Conservation (phyloP, 1,140 invertebrate genomes). For the Grapholita molesta region DNA sequence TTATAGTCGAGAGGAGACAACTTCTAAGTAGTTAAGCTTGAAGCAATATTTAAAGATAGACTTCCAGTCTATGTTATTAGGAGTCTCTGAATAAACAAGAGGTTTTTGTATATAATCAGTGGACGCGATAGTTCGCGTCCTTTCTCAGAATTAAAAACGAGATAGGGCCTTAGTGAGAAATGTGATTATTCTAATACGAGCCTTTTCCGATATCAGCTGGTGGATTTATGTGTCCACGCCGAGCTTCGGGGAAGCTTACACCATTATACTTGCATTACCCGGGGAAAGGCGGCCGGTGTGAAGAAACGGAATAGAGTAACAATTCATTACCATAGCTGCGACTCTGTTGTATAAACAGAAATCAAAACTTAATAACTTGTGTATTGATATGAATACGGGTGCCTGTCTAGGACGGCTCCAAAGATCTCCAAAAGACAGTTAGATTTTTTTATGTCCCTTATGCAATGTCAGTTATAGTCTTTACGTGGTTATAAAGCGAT, state of each 20-base stretch:
- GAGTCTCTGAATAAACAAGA: neutral
- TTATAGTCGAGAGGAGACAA: too few species aligned
- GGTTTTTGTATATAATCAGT: neutral
- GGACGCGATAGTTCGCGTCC: constrained; percentile 51
- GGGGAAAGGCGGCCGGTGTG: neutral
- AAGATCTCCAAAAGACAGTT: too few species aligned
- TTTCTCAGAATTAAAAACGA: constrained; percentile 73
- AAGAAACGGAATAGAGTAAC: neutral
- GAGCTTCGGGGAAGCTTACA: constrained; percentile 1
- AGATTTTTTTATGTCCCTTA: too few species aligned
- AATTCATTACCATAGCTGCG: neutral
- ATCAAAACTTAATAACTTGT: too few species aligned
- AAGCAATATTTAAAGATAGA: too few species aligned
- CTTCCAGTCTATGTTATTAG: neutral
- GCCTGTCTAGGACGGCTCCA: too few species aligned
- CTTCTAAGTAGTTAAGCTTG: too few species aligned
- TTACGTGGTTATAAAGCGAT: too few species aligned
- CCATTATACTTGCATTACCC: constrained; percentile 4
- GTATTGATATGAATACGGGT: too few species aligned
- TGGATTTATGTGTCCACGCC: neutral
- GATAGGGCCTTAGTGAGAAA: constrained; percentile 64
- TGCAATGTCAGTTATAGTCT: too few species aligned
- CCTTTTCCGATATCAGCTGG: constrained; percentile 35
- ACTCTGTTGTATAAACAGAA: too few species aligned
- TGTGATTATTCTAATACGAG: constrained; percentile 71